These are phyloP conservation scores for Aleiodes leptofemur DNA, from an alignment of 2,888 invertebrate genomes.

Conservation along the genomic window DNA sequence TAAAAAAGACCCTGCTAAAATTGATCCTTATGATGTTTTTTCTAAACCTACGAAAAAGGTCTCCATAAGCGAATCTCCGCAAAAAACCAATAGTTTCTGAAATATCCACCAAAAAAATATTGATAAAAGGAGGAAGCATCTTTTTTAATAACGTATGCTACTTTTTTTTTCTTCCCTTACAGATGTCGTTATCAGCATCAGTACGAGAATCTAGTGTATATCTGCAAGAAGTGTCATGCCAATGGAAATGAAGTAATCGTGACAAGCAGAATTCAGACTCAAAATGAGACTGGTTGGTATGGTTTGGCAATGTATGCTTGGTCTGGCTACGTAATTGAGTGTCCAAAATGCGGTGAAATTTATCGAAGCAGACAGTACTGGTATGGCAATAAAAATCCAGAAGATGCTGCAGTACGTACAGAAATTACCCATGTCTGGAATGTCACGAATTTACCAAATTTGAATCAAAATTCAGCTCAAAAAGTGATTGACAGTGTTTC, in stretches of 20 bases:
- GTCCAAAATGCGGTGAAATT: constrained; percentile 84
- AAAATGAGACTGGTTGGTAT: constrained; percentile 78
- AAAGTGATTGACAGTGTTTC: constrained; percentile 81
- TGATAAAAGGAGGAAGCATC: too few species aligned
- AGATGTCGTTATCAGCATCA: constrained; percentile 83
- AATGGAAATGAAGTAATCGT: constrained; percentile 80
- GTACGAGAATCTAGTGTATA: constrained; percentile 82
- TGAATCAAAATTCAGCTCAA: constrained; percentile 79
- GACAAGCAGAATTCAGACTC: constrained; percentile 76
- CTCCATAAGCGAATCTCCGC: too few species aligned
- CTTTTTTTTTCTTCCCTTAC: constrained; percentile 26
- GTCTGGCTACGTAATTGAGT: constrained; percentile 88
- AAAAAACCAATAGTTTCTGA: too few species aligned
- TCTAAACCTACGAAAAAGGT: too few species aligned
- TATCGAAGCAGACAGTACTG: constrained; percentile 86
- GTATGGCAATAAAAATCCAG: constrained; percentile 87
- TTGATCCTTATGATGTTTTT: too few species aligned
- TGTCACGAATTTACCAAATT: constrained; percentile 67
- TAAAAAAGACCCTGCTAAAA: too few species aligned
- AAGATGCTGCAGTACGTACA: constrained; percentile 80
- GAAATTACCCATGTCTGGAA: constrained; percentile 79
- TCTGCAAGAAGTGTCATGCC: constrained; percentile 81
- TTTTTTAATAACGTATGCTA: too few species aligned
- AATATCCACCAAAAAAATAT: too few species aligned
- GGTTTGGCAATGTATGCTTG: constrained; percentile 85